Conservation (phyloP, 2,113 vertebrate species). For the Cynopterus brachyotis region DNA sequence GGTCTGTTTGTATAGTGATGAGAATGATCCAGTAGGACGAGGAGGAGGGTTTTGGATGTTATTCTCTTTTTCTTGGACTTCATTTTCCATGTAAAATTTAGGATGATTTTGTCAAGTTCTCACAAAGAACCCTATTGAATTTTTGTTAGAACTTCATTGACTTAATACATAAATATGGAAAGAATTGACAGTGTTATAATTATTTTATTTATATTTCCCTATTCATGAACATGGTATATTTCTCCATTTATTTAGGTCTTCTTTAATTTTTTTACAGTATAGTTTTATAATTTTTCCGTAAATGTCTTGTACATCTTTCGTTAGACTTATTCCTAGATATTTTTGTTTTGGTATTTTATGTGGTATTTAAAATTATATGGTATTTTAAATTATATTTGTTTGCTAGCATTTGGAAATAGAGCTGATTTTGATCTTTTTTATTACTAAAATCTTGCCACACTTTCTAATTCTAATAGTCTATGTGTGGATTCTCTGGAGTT, state of each 20-base stretch:
- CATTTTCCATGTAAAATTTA: neutral
- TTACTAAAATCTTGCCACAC: neutral
- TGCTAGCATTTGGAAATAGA: neutral
- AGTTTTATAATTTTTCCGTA: neutral
- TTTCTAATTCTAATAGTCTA: neutral
- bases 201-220: neutral
- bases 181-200: neutral
- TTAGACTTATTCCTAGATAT: neutral
- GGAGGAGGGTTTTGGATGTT: neutral
- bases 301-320: neutral
- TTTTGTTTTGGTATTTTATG: slow-evolving; percentile 34
- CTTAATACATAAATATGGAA: neutral
- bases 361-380: no score
- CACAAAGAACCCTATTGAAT: neutral
- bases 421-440: neutral
- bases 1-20: neutral
- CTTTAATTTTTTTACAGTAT: neutral
- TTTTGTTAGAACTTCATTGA: neutral
- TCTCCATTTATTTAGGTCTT: neutral
- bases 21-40: neutral
- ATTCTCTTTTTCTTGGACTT: neutral
- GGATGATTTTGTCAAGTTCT: neutral
- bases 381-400: slow-evolving; percentile 23
- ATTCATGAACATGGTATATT: neutral
- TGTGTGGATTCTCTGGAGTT: neutral